Conservation (phyloP, 2,113 vertebrate species). For the Pristiophorus japonicus region DNA sequence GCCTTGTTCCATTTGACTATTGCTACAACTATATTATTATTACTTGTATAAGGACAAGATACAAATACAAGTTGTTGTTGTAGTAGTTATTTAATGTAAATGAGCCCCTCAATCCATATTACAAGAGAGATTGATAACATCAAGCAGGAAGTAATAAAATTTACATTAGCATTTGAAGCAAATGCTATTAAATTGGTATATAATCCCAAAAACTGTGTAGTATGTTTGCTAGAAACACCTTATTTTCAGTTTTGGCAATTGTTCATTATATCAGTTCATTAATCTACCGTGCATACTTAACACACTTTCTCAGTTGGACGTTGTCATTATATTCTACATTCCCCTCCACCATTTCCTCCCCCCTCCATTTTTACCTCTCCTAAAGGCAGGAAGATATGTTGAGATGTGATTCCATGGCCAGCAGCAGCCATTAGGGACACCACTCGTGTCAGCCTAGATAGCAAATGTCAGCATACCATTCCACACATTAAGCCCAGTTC, state of each 20-base stretch:
- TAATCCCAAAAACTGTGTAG: background rate
- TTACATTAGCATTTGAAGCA: background rate
- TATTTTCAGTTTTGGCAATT: background rate
- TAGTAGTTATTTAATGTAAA: no score
- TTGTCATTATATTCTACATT: background rate
- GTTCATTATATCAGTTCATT: background rate
- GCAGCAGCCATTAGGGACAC: background rate
- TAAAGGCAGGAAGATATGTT: background rate
- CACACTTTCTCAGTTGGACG: background rate
- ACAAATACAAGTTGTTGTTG: background rate
- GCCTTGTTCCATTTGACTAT: background rate
- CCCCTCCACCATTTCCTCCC: no score
- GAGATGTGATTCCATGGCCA: background rate
- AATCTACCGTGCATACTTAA: no score
- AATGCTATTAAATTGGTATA: background rate
- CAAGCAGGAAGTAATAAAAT: background rate
- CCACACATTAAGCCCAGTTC: background rate
- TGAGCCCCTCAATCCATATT: no score
- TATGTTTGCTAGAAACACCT: background rate
- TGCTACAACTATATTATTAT: background rate
- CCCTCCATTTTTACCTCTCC: background rate
- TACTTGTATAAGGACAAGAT: no score
- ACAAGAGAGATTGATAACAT: background rate
- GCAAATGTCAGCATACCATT: background rate
- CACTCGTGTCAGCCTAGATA: background rate